Percentiles rank a stretch among this genome's conserved stretches.
phyloP scores from a whole-genome alignment of 2,797 vertebrate genomes.

The Danio jaintianensis region DNA sequence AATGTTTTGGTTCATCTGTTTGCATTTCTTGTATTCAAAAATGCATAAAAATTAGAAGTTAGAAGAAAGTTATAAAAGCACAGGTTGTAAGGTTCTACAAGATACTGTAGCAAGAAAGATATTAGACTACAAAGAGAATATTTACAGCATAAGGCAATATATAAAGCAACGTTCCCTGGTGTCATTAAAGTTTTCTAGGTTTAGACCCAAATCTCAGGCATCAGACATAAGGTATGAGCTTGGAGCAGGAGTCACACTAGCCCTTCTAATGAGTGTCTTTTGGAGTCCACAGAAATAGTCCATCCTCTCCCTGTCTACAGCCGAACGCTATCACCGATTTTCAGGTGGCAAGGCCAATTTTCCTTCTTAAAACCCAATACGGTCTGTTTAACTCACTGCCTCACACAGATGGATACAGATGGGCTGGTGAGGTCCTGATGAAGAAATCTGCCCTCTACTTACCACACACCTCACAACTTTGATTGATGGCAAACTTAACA shows the following conservation, averaged over 20 bases:
- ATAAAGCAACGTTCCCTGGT: background rate
- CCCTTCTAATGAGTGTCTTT: conserved; percentile 23
- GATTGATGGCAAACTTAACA: conserved; percentile 49
- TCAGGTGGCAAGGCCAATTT: conserved; percentile 34
- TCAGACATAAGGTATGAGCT: background rate
- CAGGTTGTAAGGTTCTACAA: too few species aligned
- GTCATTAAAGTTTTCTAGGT: background rate
- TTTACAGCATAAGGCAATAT: background rate
- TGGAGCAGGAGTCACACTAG: background rate
- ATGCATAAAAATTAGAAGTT: too few species aligned
- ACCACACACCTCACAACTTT: conserved; percentile 16
- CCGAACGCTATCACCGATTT: conserved; percentile 10
- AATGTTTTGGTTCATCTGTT: too few species aligned
- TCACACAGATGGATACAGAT: conserved; percentile 43
- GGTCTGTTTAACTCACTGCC: conserved; percentile 28
- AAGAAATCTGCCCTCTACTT: conserved; percentile 46
- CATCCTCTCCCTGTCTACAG: background rate
- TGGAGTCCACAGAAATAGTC: conserved; percentile 23
- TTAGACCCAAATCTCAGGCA: background rate
- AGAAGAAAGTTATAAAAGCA: too few species aligned
- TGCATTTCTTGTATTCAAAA: too few species aligned
- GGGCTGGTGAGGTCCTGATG: conserved; percentile 34
- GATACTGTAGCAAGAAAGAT: too few species aligned
- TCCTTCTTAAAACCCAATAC: conserved; percentile 35
- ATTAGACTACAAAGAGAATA: background rate